phyloP scores from a whole-genome alignment of 2,797 vertebrate genomes.

The Gallinago solitaria region DNA sequence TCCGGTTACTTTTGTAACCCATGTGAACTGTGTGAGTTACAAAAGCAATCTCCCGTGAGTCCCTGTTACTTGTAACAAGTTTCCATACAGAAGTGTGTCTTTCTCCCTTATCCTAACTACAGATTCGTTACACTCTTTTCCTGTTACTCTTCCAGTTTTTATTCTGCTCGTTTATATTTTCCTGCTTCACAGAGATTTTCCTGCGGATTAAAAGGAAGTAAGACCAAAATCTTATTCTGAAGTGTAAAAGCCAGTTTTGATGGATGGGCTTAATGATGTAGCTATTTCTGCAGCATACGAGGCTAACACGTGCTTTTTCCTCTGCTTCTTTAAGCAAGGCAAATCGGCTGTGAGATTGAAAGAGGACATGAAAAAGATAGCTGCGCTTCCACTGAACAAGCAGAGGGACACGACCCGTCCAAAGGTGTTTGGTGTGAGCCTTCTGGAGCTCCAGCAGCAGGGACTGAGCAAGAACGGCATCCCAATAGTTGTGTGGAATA shows the following conservation, averaged over 20 bases:
- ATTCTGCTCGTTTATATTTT: background rate
- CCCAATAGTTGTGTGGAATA: constrained; percentile 81
- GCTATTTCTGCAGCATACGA: constrained; percentile 49
- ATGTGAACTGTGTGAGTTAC: background rate
- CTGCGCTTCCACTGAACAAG: constrained; percentile 78
- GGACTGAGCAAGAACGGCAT: constrained; percentile 83
- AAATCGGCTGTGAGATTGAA: constrained; percentile 85
- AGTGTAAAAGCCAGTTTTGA: background rate
- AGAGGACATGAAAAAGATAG: constrained; percentile 92
- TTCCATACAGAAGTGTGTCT: background rate
- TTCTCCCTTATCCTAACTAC: background rate
- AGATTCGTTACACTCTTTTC: background rate
- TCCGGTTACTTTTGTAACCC: background rate
- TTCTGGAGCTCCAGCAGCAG: constrained; percentile 80
- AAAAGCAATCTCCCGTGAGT: background rate
- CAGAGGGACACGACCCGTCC: constrained; percentile 48
- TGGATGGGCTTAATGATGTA: background rate
- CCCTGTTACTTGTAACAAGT: background rate
- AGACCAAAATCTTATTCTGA: background rate
- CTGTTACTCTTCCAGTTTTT: background rate
- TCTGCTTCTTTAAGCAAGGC: constrained; percentile 85
- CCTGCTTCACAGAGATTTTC: background rate
- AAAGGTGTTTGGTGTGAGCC: constrained; percentile 80
- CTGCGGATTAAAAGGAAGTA: background rate
- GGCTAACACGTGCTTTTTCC: constrained; percentile 72